These are phyloP conservation scores for Plecotus auritus DNA, from an alignment of 2,113 vertebrate genomes.

Conservation along the genomic window DNA sequence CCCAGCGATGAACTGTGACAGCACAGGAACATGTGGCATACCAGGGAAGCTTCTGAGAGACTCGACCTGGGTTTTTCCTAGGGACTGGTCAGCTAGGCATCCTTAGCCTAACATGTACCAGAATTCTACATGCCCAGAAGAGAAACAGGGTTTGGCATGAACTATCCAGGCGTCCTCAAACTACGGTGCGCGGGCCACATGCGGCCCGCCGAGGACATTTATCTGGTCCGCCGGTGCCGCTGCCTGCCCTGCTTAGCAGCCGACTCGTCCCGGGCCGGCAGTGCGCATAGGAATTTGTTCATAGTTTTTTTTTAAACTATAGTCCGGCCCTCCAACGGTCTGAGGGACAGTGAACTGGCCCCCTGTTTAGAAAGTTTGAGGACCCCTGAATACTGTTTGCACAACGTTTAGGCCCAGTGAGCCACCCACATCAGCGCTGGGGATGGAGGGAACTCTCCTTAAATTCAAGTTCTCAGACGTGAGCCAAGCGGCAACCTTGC, in stretches of 20 bases:
- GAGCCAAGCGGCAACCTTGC: neutral
- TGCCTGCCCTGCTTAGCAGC: too few species aligned
- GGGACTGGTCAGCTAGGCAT: neutral
- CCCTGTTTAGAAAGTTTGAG: too few species aligned
- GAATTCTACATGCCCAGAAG: neutral
- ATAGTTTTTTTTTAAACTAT: too few species aligned
- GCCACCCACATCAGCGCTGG: neutral
- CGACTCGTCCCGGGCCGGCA: too few species aligned
- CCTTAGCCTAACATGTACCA: neutral
- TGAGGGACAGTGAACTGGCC: too few species aligned
- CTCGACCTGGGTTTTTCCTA: neutral
- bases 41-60: neutral
- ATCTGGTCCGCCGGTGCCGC: too few species aligned
- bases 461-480: neutral
- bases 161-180: too few species aligned
- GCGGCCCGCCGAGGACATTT: too few species aligned
- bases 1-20: neutral
- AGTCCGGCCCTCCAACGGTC: too few species aligned
- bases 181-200: too few species aligned
- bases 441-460: neutral
- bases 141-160: neutral
- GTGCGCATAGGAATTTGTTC: too few species aligned
- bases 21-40: accelerated
- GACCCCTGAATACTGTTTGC: neutral
- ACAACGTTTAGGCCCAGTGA: neutral